Evolutionary conservation across 2,113 vertebrate species (phyloP).

Genomic region (Ancistrus triradiatus): DNA sequence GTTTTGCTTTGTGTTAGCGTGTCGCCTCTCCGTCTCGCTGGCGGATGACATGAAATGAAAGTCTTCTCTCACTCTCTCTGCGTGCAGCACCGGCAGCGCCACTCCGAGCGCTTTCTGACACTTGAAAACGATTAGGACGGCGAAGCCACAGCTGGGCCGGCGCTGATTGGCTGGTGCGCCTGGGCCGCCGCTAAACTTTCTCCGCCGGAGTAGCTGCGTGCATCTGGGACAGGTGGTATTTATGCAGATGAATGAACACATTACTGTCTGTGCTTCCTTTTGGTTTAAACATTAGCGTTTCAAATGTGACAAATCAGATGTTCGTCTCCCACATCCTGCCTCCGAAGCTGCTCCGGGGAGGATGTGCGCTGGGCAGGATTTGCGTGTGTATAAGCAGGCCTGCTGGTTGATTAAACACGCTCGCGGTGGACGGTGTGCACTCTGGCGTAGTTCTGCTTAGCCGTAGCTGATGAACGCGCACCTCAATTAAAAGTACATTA

Average conservation of each 20-base stretch:
- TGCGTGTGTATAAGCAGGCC: not conserved
- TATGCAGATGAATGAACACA: conserved; percentile 98
- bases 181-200: conserved; percentile 78
- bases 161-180: conserved; percentile 64
- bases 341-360: conserved; percentile 51
- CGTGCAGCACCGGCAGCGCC: conserved; percentile 53
- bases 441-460: not conserved
- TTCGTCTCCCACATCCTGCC: conserved; percentile 86
- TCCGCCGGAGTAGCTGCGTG: conserved; percentile 86
- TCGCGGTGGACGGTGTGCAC: conserved; percentile 12
- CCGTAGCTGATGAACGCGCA: not conserved
- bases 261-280: conserved; percentile 97
- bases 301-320: conserved; percentile 99
- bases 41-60: conserved; percentile 73
- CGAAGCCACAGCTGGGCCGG: conserved; percentile 67
- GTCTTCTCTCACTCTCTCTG: conserved; percentile 56
- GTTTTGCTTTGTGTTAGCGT: conserved; percentile 67
- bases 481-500: conserved; percentile 9
- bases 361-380: conserved; percentile 42
- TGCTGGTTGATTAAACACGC: conserved; percentile 16
- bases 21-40: conserved; percentile 66
- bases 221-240: conserved; percentile 96
- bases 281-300: conserved; percentile 99
- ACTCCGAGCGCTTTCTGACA: conserved; percentile 67
- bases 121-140: conserved; percentile 67